Evolutionary conservation across 2,113 vertebrate genomes (phyloP), one percentile per base, ranked within the genome.

Genomic region (Zapus hudsonius): DNA sequence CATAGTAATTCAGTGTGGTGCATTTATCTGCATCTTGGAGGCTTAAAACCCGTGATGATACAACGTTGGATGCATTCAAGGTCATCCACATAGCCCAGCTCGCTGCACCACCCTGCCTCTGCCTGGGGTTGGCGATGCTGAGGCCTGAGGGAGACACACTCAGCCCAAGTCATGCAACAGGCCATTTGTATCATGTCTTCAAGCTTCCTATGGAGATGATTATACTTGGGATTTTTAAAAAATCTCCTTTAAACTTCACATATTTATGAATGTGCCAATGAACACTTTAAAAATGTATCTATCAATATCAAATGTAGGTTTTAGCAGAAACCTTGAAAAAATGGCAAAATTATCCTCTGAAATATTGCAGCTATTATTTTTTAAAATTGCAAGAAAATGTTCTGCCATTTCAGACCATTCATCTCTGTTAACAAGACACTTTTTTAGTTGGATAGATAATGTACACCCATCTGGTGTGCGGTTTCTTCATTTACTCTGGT

Each of bases 391-490:
- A 93, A 95, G 95, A 97, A 97, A 97, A 91, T 95, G 79, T 95
- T 91, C 92, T 96, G 96, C 91, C 36, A 96, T 96, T 96, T 96
- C 95, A 94, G 83, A 96, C 66, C 94, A 96, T 93, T 97, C 96
- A 96, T 95, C 94, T 97, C 92, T 57, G 96, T 93, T 93, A 94
- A 59, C 87, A 93, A 95, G 96, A 91, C 9, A 95, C 94, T 97
- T 97, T 96, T 96, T 97, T 97, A 97, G 97, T 97, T 96, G 92
- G 95, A 97, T 97, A 98, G 98, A 98, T 97, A 98, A 97, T 96
- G 94, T 96, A 97, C 94, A 19, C 97, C 96, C 97, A 98, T 97
- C 96, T 98, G 98, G 94, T 94, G 94, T 96, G 83, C 90, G 76
- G 85, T 94, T 96, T 97, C 95, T 97, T 97, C 95, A 97, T 97